These are phyloP conservation scores for Drosophila colorata DNA, from an alignment of 2,888 invertebrate genomes.

Conservation along the genomic window DNA sequence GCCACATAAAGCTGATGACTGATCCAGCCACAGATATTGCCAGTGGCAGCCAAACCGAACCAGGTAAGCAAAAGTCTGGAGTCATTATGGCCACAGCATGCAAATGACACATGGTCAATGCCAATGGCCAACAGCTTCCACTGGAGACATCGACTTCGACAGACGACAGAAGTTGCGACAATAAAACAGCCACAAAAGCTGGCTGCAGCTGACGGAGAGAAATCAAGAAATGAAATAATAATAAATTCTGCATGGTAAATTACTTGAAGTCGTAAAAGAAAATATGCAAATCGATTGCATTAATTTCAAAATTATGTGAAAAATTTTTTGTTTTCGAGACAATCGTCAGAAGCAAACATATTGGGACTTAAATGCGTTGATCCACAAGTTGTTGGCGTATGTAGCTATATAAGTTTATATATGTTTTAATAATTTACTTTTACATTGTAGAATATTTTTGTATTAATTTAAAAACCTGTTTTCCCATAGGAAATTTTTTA, in stretches of 20 bases:
- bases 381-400: neutral
- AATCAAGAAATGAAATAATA: slow-evolving; percentile 77
- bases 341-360: slow-evolving; percentile 7
- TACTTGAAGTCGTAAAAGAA: slow-evolving; percentile 75
- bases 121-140: slow-evolving; percentile 25
- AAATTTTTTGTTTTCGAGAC: slow-evolving; percentile 62
- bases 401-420: too few relatives aligned
- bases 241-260: slow-evolving; percentile 81
- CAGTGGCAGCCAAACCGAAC: slow-evolving; percentile 12
- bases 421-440: too few relatives aligned
- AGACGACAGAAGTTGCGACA: slow-evolving; percentile 48
- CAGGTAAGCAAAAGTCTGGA: slow-evolving; percentile 57
- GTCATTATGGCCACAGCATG: slow-evolving; percentile 39
- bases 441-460: too few relatives aligned
- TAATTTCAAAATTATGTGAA: slow-evolving; percentile 76
- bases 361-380: neutral
- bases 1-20: slow-evolving; percentile 82
- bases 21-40: slow-evolving; percentile 57
- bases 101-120: slow-evolving; percentile 61
- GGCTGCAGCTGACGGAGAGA: slow-evolving; percentile 69
- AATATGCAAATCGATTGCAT: slow-evolving; percentile 80
- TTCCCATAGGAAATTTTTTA: too few relatives aligned
- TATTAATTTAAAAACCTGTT: too few relatives aligned
- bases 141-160: slow-evolving; percentile 7
- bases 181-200: slow-evolving; percentile 66